Evolutionary conservation across 2,113 vertebrate genomes (phyloP), one percentile per base, ranked within the genome.

Genomic region (Mus spicilegus): DNA sequence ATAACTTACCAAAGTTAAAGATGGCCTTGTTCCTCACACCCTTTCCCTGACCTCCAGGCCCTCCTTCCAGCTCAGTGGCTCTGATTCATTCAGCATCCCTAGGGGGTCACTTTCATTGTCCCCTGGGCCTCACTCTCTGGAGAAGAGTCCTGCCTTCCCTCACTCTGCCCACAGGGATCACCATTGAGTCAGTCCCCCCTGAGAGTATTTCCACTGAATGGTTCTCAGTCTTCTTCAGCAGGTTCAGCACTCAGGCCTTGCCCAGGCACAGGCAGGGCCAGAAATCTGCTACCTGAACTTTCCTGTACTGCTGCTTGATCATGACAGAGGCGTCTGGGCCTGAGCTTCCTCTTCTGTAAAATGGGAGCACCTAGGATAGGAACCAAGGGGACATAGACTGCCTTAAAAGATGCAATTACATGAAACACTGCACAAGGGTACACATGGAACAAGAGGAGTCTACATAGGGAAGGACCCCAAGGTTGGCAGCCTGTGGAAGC

Each of bases 191-290:
- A 4, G 49, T 42, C 8, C 72, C 46, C 30, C 33, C 19, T 0
- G 2, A 82, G 39, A 16, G 26, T 1, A 3, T 49, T 56, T 39
- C 85, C 36, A 7, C 67, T 0, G 1, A n/a, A 30, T 1, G 2
- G 3, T 46, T 89, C 67, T 70, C 46, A 70, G 39, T 36, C 65
- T 78, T 46, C 2, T 17, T 13, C 16, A 0, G 36, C 51, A 77
- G 87, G n/a, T 30, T 42, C 30, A 14, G 36, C 28, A 24, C 1
- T 7, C 39, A 33, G 2, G 54, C 65, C 46, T 0, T 13, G 49
- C 73, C 46, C 63, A 20, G 51, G 24, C 54, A 39, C 3, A 16
- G 51, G 51, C 30, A 49, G 70, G 58, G 39, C 33, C 5, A 28
- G 30, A 75, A 67, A 19, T 7, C 2, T 51, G 49, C 13, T 9